Base-by-base conservation (phyloP, 1,140 invertebrate species). In the Meloidogyne hapla region DNA sequence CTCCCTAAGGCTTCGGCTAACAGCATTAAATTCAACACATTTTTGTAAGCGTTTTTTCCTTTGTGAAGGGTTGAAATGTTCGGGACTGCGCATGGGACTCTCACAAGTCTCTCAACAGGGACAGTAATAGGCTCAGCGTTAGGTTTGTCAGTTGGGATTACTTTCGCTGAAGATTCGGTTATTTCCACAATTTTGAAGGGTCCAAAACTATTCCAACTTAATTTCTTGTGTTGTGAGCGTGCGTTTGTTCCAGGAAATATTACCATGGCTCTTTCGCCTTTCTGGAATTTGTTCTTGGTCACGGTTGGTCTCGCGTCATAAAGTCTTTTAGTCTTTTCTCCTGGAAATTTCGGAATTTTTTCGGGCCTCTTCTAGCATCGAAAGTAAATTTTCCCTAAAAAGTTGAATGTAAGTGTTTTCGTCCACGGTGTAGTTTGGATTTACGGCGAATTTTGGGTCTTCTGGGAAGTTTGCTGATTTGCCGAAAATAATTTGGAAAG, bases 211-310 rank as follows among this genome's bases (percentile, higher is more conserved):
- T 66, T 66, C 65, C 65, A 66, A 66, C n/a, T 4, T 4, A 66
- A 38, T 66, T 66, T 66, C 40, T 66, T 66, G 18, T 66, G 65
- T 5, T 1, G 12, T 0, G n/a, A n/a, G 1, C 18, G 12, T 12
- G 65, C 13, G 13, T n/a, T 66, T n/a, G n/a, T n/a, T n/a, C n/a
- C 65, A 3, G 65, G 65, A n/a, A 33, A 66, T 33, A 66, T 66
- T 26, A 66, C 65, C 65, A 66, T 66, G 65, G 26, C 28, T 18
- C 40, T 66, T 15, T 66, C 65, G 65, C 65, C 65, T 0, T 13
- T n/a, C 6, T 26, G 10, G 40, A 66, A 66, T 66, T 66, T 66
- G 18, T 66, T 13, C n/a, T 26, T 13, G 13, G 65, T 66, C 12
- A 66, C 65, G 18, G 28, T 66, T n/a, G 65, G 65, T 0, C 65